Percentiles rank a stretch among this genome's conserved stretches.
These are phyloP conservation scores for Noctua janthina DNA, from an alignment of 2,888 invertebrate genomes.

Conservation along the genomic window DNA sequence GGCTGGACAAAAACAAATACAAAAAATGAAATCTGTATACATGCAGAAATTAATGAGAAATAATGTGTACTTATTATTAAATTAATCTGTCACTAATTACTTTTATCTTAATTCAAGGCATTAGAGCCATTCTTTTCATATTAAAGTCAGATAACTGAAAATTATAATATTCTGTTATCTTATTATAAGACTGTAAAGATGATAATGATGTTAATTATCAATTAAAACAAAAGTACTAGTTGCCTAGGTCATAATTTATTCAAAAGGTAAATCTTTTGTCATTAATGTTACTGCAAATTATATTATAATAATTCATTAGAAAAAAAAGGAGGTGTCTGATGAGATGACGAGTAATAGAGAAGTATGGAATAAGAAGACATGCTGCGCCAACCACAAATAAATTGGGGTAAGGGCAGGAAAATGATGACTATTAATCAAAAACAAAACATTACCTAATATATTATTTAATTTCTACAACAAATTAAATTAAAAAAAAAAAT, in stretches of 20 bases:
- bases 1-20: background rate
- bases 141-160: background rate
- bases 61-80: background rate
- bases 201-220: background rate
- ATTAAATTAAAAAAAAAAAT: too few relatives aligned
- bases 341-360: too few relatives aligned
- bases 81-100: constrained; percentile 30
- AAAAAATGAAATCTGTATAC: constrained; percentile 1
- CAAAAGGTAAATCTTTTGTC: background rate
- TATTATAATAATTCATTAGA: too few relatives aligned
- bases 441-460: too few relatives aligned
- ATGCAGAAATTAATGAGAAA: constrained; percentile 2
- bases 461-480: too few relatives aligned
- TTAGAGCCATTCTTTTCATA: background rate
- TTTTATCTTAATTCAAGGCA: constrained; percentile 32
- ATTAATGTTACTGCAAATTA: background rate
- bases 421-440: too few relatives aligned
- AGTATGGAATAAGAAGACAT: too few relatives aligned
- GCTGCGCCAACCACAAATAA: too few relatives aligned
- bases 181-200: background rate
- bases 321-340: too few relatives aligned
- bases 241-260: background rate
- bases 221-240: background rate
- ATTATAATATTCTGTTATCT: constrained; percentile 30
- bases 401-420: too few relatives aligned